Percentiles rank a stretch among this genome's conserved stretches.
These are phyloP conservation scores for Petrocephalus zakoni DNA, from an alignment of 2,113 vertebrate genomes.

Conservation along the genomic window DNA sequence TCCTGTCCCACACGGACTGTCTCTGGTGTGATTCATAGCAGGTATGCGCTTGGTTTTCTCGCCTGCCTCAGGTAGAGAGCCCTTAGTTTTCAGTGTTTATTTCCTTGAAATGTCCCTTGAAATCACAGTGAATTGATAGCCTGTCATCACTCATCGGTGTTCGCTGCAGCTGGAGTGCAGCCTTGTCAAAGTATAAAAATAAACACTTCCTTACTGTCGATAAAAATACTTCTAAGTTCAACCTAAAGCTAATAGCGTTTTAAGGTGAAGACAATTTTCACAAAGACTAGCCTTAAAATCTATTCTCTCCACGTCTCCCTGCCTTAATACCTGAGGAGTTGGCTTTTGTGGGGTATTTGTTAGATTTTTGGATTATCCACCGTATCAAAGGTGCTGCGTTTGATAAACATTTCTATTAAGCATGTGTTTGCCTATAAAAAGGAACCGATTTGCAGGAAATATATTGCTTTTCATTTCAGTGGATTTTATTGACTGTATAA, in stretches of 20 bases:
- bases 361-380: not conserved
- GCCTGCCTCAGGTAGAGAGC: not conserved
- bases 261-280: not conserved
- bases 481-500: not conserved
- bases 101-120: constrained; percentile 3
- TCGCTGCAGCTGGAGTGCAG: not conserved
- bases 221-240: not conserved
- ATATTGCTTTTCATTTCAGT: not conserved
- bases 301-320: not conserved
- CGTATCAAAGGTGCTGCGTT: not conserved
- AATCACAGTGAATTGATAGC: constrained; percentile 9
- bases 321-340: not conserved
- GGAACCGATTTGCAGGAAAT: not conserved
- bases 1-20: not conserved
- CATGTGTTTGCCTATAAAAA: not conserved
- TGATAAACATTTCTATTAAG: not conserved
- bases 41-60: not conserved
- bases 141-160: not conserved
- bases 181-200: not conserved
- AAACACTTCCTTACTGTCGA: not conserved
- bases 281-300: not conserved
- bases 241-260: not conserved
- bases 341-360: not conserved
- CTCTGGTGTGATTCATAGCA: constrained; percentile 13
- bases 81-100: not conserved